Conservation (phyloP, 1,140 invertebrate species). For the Anoplophora glabripennis region DNA sequence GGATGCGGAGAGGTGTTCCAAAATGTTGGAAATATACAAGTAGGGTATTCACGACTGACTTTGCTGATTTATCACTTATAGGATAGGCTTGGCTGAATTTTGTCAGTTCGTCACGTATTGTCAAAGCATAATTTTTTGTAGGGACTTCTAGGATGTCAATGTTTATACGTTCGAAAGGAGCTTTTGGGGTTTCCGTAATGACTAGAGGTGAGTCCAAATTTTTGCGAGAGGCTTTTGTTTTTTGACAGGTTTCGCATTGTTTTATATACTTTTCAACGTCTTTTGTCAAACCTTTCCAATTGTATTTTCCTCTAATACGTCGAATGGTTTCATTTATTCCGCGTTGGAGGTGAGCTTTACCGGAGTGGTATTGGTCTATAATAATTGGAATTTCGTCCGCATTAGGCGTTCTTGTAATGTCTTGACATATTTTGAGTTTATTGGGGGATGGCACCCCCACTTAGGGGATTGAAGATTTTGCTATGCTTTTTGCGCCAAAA, state of each 20-base stretch:
- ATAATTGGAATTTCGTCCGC: too few relatives aligned
- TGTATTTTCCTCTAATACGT: not conserved
- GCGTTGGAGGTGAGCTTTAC: not conserved
- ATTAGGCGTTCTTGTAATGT: too few relatives aligned
- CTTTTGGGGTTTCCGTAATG: constrained; percentile 13
- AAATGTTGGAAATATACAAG: constrained; percentile 20
- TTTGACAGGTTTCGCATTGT: not conserved
- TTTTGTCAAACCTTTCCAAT: too few relatives aligned
- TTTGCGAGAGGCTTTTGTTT: constrained; percentile 14
- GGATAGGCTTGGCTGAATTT: constrained; percentile 10
- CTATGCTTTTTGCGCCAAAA: too few relatives aligned
- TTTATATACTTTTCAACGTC: constrained; percentile 13
- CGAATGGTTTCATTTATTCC: constrained; percentile 11
- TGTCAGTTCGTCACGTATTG: not conserved
- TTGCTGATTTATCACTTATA: constrained; percentile 1
- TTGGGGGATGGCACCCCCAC: too few relatives aligned
- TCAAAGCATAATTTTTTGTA: not conserved
- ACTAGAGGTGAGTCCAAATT: constrained; percentile 10
- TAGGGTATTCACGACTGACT: not conserved
- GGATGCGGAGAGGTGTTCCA: constrained; percentile 13
- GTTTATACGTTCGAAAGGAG: constrained; percentile 20
- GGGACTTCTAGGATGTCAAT: constrained; percentile 5
- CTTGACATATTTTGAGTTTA: too few relatives aligned
- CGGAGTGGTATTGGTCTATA: too few relatives aligned
- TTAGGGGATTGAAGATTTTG: too few relatives aligned